Percentiles rank a stretch among this genome's conserved stretches.
These are phyloP conservation scores for Rhynchopsitta pachyrhyncha DNA, from an alignment of 2,113 vertebrate genomes.

Conservation along the genomic window DNA sequence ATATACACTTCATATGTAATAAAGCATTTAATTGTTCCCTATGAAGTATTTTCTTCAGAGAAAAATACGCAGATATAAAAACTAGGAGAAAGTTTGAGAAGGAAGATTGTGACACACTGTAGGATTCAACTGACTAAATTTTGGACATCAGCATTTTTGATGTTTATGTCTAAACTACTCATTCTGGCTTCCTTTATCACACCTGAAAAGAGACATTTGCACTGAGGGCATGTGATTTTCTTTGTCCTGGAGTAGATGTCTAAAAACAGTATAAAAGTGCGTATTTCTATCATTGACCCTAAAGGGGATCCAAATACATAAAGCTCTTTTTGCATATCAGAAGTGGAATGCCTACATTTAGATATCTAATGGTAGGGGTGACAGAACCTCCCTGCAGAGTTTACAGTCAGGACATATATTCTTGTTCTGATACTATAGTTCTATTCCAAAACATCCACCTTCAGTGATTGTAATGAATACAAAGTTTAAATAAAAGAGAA, in stretches of 20 bases:
- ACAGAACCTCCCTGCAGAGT: neutral
- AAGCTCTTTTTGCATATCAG: neutral
- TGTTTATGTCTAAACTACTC: neutral
- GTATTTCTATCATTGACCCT: neutral
- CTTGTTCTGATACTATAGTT: neutral
- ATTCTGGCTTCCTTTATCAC: neutral
- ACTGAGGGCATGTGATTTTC: neutral
- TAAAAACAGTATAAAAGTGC: neutral
- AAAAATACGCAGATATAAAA: neutral
- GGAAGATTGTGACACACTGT: neutral
- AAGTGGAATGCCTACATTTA: neutral
- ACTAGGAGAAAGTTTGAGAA: neutral
- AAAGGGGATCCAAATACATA: neutral
- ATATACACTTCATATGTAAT: neutral
- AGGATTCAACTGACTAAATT: neutral
- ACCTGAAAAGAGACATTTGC: neutral
- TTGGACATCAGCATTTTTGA: neutral
- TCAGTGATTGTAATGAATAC: neutral
- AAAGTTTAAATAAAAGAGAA: conserved; percentile 25
- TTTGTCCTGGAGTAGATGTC: neutral
- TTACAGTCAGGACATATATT: neutral
- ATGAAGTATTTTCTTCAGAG: neutral
- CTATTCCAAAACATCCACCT: neutral
- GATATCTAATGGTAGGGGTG: neutral
- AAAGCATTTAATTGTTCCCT: neutral